Evolutionary conservation across 2,113 vertebrate species (phyloP), one percentile per base, ranked within the genome.

Genomic region (Rhadina sibilatrix): DNA sequence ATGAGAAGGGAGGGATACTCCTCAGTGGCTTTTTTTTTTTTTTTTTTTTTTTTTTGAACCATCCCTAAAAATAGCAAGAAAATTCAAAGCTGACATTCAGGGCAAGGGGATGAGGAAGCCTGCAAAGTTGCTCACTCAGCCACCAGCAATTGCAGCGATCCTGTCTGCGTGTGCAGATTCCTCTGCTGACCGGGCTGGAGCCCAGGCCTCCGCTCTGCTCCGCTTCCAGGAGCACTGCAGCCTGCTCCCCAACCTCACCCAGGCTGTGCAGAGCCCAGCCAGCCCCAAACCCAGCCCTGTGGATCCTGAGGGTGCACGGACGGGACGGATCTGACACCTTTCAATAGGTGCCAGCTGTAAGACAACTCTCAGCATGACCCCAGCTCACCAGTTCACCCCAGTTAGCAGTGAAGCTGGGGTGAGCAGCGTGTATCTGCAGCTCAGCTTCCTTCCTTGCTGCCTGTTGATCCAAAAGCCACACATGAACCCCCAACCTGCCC

Each of bases 141-240:
- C 95, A 80, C 84, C 96, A 93, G 91, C 84, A 44, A 93, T 69
- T 86, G 92, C 95, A 83, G 75, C 16, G 87, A 95, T 96, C 93
- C 94, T 93, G 95, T 96, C 94, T 97, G 96, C 96, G 94, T 96
- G 94, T 96, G 96, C 95, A 96, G 93, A 97, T 97, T 96, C 95
- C 93, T 94, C 68, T 96, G 93, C 94, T 97, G 96, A 96, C 84
- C 95, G 40, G 95, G 96, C 91, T 95, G 94, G 33, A 95, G 93
- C 79, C 42, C 87, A 78, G 87, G 89, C 93, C 89, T 92, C 52
- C 69, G 15, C 91, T 83, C 81, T 12, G 15, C 82, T 33, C 14
- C 0, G 18, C 68, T 95, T 40, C 90, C 92, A 78, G 79, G 65
- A 71, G 77, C 3, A 3, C 8, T 2, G 53, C 54, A 25, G 42